These are phyloP conservation scores for Tinamus major DNA, from an alignment of 2,797 vertebrate species.

Conservation along the genomic window DNA sequence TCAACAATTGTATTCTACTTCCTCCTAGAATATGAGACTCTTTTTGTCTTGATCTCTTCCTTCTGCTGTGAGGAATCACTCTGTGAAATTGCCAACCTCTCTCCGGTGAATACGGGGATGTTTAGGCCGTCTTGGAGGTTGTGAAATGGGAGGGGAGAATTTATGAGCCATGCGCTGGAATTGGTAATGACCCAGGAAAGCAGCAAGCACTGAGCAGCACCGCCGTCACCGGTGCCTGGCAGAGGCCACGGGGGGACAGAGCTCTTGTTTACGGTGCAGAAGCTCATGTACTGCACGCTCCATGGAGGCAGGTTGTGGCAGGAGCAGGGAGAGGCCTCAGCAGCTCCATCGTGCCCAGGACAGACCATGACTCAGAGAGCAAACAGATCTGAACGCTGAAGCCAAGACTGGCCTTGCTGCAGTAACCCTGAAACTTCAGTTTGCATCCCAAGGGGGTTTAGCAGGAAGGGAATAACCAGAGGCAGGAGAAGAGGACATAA, in stretches of 20 bases:
- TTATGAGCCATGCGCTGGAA: background rate
- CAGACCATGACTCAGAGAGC: slow-evolving; percentile 52
- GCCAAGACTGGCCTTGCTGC: background rate
- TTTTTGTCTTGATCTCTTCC: background rate
- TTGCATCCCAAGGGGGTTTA: slow-evolving; percentile 2
- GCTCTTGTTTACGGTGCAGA: background rate
- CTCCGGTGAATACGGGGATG: rapidly evolving
- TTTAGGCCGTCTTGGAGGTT: background rate
- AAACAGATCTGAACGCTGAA: background rate
- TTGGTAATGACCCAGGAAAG: background rate
- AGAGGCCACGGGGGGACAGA: background rate
- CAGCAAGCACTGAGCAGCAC: background rate
- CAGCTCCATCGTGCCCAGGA: background rate
- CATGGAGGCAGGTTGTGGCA: slow-evolving; percentile 46
- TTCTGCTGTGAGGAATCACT: background rate
- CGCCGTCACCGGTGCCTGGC: background rate
- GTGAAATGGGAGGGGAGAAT: slow-evolving; percentile 22
- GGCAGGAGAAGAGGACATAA: background rate
- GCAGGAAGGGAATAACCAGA: background rate
- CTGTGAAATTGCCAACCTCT: rapidly evolving
- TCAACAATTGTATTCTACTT: background rate
- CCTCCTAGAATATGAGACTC: background rate
- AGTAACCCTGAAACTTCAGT: background rate
- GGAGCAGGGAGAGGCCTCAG: slow-evolving; percentile 31
- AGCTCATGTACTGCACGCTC: background rate